Base-by-base conservation (phyloP, 2,113 vertebrate genomes). In the Pygathrix nemaeus region DNA sequence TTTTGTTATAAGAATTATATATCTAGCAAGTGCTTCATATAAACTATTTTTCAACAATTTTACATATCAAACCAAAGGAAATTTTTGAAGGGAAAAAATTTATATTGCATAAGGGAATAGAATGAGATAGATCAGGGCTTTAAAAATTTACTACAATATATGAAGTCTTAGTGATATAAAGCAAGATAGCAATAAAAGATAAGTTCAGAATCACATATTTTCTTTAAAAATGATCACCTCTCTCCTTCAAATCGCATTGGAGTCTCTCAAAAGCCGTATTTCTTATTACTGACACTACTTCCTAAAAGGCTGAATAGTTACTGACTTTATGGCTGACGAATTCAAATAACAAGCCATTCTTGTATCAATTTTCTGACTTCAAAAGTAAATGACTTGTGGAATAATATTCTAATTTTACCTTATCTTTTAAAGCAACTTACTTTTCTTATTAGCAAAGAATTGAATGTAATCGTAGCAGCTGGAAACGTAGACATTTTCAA, bases 361-460 rank as follows among this genome's bases (percentile, higher is more conserved):
- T 81, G 8, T 38, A 88, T 84, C 68, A 94, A 79, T 88, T 96
- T 97, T 97, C 61, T 93, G 30, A 92, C 70, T 88, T 96, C 76
- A 93, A 93, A 85, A 97, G 61, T 96, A 96, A 97, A 98, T 96
- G 92, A 73, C 52, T 84, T 88, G 52, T 95, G 85, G 93, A 96
- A 93, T 55, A 97, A 87, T 88, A 93, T 87, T 78, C 84, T 93
- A 84, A 93, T 96, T 97, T 97, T 75, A 79, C 55, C 21, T 79
- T 82, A 79, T 45, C 23, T 93, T 97, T 95, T 85, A 97, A 93
- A 96, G 85, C 48, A 13, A 90, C 38, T 90, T 87, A 72, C 43
- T 92, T 88, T 97, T 76, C 57, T 88, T 96, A 90, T 88, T 96
- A 97, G 96, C 32, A 81, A 83, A 88, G 52, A 81, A 78, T 79